Base-by-base conservation (phyloP, 2,888 invertebrate genomes). In the Elmis aenea region DNA sequence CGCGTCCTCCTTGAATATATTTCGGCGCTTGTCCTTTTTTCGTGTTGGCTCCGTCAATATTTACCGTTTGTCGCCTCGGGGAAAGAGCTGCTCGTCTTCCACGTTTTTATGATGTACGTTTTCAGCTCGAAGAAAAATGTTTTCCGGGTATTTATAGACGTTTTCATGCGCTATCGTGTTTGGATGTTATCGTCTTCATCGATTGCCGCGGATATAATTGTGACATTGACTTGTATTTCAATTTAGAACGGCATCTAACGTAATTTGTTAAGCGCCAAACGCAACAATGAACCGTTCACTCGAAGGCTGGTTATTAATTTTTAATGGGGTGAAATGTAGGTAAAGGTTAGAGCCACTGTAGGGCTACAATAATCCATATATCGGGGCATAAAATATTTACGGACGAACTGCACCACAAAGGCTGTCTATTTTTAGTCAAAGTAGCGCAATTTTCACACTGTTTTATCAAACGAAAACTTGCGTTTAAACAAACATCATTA, bases 1-100 rank as follows among this genome's bases (percentile, higher is more conserved):
- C n/a, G n/a, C n/a, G n/a, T n/a, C n/a, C n/a, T n/a, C n/a, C n/a
- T n/a, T n/a, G n/a, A n/a, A n/a, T n/a, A n/a, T n/a, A n/a, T n/a
- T n/a, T n/a, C n/a, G n/a, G n/a, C n/a, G n/a, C n/a, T n/a, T n/a
- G 30, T 32, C 11, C 16, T 30, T 41, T 38, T 34, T 22, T 14
- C 21, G 9, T 27, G 18, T 12, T 16, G 28, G 26, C 23, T 28
- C 11, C 21, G 38, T 39, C 42, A 46, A 50, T 51, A 48, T 46
- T 48, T 48, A 46, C 48, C 50, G 46, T 50, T 52, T 50, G 50
- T 52, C 51, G 46, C 50, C 45, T 29, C 30, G 21, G 38, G 46
- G 26, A 23, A 28, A 30, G 35, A 35, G 31, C 38, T 40, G 32
- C 26, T 33, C 25, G 34, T 38, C 37, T 34, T 38, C 28, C 34